Evolutionary conservation across 2,113 vertebrate genomes (phyloP).

Genomic region (Pollimyrus isidori): DNA sequence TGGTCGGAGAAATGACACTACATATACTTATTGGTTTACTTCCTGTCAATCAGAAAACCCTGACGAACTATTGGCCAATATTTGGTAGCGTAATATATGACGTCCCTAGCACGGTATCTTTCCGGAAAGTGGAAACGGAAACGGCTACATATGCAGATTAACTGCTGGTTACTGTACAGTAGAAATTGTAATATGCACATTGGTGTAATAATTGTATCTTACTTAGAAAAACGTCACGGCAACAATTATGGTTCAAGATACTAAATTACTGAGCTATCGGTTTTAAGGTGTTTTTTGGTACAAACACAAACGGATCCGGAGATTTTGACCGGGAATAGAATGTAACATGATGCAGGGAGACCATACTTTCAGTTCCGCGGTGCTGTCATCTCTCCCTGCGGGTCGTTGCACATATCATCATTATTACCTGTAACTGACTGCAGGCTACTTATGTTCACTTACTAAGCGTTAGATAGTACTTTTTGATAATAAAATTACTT

Average conservation of each 20-base stretch:
- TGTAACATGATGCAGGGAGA: not conserved
- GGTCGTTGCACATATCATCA: not conserved
- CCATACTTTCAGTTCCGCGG: not conserved
- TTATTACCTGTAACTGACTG: not conserved
- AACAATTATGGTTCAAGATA: not conserved
- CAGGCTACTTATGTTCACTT: not conserved
- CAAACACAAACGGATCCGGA: not conserved
- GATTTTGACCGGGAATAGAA: not conserved
- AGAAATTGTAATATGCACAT: not conserved
- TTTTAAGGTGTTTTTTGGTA: not conserved
- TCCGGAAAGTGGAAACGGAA: not conserved
- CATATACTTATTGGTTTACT: conserved; percentile 38
- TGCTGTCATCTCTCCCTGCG: not conserved
- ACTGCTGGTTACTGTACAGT: not conserved
- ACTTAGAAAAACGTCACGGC: not conserved
- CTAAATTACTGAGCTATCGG: not conserved
- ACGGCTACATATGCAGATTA: not conserved
- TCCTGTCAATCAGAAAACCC: not conserved
- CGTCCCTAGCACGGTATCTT: not conserved
- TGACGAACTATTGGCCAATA: conserved; percentile 24
- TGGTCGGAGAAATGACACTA: conserved; percentile 28
- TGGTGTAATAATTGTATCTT: not conserved
- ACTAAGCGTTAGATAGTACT: not conserved
- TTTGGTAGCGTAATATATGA: not conserved
- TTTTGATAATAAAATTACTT: not conserved